A percentile compares a stretch with the other conserved stretches of the same genome.
These are phyloP conservation scores for Urocolius indicus DNA, from an alignment of 2,113 vertebrate genomes.

Conservation along the genomic window DNA sequence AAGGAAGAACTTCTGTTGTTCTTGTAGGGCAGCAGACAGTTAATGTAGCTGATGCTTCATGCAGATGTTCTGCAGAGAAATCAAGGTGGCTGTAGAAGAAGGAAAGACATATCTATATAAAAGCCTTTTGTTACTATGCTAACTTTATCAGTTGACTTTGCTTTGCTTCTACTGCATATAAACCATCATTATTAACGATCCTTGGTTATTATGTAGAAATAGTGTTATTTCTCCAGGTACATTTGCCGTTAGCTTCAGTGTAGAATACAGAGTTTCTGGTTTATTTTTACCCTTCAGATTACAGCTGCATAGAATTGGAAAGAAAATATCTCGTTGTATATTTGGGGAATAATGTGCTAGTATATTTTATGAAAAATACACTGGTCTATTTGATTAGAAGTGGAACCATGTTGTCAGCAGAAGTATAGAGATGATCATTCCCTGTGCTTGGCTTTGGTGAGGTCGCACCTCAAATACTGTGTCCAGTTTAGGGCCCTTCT, in stretches of 20 bases:
- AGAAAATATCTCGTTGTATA: background rate
- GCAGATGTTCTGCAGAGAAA: background rate
- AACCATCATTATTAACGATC: background rate
- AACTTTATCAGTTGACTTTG: background rate
- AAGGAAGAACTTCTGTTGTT: background rate
- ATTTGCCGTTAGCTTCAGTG: background rate
- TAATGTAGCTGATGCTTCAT: background rate
- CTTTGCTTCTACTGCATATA: background rate
- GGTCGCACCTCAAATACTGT: too few species aligned
- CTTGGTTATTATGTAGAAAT: background rate
- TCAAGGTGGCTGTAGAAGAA: background rate
- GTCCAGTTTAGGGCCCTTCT: too few species aligned
- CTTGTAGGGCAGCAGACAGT: background rate
- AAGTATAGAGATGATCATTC: too few species aligned
- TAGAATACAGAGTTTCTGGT: background rate
- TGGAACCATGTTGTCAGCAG: too few species aligned
- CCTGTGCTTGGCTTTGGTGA: too few species aligned
- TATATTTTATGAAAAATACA: background rate
- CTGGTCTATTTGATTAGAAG: background rate
- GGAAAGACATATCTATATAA: background rate
- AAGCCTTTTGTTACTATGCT: background rate
- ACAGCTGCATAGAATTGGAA: background rate
- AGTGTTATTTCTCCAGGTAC: background rate
- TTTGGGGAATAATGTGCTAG: background rate
- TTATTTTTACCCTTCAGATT: background rate